Base-by-base conservation (phyloP, 2,797 vertebrate species). In the Diplodus sargus region DNA sequence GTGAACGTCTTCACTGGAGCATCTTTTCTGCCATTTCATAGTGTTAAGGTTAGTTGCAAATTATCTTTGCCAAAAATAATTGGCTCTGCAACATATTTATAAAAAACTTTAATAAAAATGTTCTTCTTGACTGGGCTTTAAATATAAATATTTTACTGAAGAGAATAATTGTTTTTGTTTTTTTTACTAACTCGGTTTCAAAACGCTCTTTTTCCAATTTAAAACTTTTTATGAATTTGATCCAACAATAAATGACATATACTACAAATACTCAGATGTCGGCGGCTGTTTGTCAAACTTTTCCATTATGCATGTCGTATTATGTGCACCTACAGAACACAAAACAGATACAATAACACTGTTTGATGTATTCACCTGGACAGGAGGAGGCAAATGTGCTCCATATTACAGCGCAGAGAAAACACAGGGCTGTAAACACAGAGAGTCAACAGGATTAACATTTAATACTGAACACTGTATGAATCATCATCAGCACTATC, bases 391-490 rank as follows among this genome's bases (percentile, higher is more conserved):
- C 94, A 94, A 74, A 97, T 72, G 23, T 97, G 96, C 2, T 91
- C 94, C 96, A 99, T 96, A 73, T 98, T 99, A 82, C 94, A 95
- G 20, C 96, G 96, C 45, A 99, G 95, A 88, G 96, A 85, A 85
- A 97, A 99, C 8, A 96, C 93, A 4, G 98, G 96, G 70, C 98
- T 99, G 93, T 51, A 93, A 92, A 79, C 22, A 76, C 9, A 53
- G 5, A 49, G 20, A 54, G n/a, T 52, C 17, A 16, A 18, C 59
- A 34, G 17, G 18, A 48, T 63, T 20, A 60, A 12, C 9, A 39
- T 67, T 47, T 1, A 23, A 56, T 43, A 53, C 4, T 58, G 30
- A 70, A 54, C 23, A 47, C n/a, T 25, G 49, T 22, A 7, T 48
- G 20, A 79, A 47, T 28, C 6, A 48, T 25, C n/a, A 12, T 47